phyloP scores from a whole-genome alignment of 1,140 invertebrate genomes.

The Trissolcus basalis region DNA sequence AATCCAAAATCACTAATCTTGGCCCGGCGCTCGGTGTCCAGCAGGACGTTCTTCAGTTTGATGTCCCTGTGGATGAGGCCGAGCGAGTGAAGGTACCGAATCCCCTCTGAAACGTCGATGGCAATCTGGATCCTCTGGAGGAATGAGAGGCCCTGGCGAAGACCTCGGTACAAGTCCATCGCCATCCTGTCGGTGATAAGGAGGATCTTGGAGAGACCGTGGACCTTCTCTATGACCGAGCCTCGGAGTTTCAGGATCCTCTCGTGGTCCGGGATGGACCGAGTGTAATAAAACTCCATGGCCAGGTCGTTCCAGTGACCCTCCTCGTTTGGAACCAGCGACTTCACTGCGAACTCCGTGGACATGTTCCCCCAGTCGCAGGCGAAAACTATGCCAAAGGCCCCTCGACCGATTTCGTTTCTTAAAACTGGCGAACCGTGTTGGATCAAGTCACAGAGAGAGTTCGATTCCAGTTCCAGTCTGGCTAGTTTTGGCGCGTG shows the following conservation, averaged over 20 bases:
- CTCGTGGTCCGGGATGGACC: slow-evolving; percentile 89
- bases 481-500: slow-evolving; percentile 88
- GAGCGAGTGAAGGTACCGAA: slow-evolving; percentile 92
- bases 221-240: slow-evolving; percentile 85
- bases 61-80: slow-evolving; percentile 93
- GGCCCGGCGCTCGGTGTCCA: slow-evolving; percentile 85
- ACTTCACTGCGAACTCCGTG: slow-evolving; percentile 89
- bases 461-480: slow-evolving; percentile 88
- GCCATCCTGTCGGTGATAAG: slow-evolving; percentile 85
- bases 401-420: slow-evolving; percentile 89
- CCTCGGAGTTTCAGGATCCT: slow-evolving; percentile 88
- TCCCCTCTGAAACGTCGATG: slow-evolving; percentile 89
- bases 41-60: slow-evolving; percentile 92
- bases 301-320: slow-evolving; percentile 94
- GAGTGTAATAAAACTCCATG: slow-evolving; percentile 93
- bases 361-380: slow-evolving; percentile 85
- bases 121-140: slow-evolving; percentile 83
- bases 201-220: slow-evolving; percentile 83
- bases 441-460: slow-evolving; percentile 84
- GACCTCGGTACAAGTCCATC: slow-evolving; percentile 88
- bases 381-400: slow-evolving; percentile 92
- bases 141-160: slow-evolving; percentile 84
- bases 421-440: slow-evolving; percentile 87
- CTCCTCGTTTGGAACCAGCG: slow-evolving; percentile 91
- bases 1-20: slow-evolving; percentile 93